Conservation (phyloP, 2,797 vertebrate genomes). For the Sebastes aleutianus region DNA sequence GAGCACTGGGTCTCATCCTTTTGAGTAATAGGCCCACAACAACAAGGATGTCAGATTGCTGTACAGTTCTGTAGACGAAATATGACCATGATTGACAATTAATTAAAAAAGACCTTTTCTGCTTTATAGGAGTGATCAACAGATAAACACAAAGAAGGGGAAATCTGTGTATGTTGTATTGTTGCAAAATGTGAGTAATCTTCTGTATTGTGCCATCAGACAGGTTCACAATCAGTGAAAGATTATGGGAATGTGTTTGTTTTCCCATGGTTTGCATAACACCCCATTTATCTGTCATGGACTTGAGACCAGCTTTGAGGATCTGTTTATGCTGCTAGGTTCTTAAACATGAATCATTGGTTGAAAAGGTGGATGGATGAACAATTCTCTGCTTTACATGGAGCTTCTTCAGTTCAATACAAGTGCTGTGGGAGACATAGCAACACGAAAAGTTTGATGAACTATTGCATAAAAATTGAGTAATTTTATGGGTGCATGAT, state of each 20-base stretch:
- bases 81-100: neutral
- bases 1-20: constrained; percentile 14
- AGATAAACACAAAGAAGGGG: neutral
- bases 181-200: neutral
- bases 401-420: neutral
- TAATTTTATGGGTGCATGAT: neutral
- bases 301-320: neutral
- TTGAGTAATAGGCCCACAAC: constrained; percentile 8
- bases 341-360: neutral
- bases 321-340: neutral
- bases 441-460: neutral
- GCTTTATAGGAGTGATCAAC: neutral
- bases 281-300: neutral
- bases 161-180: constrained; percentile 10
- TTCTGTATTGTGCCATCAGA: neutral
- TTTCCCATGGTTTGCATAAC: neutral
- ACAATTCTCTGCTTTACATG: neutral
- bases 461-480: neutral
- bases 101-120: neutral
- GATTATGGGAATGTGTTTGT: neutral
- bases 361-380: neutral
- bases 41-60: neutral
- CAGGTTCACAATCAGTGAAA: neutral
- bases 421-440: neutral
- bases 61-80: neutral